These are phyloP conservation scores for Zhengitettix transpicula DNA, from an alignment of 2,888 invertebrate species.

Conservation along the genomic window DNA sequence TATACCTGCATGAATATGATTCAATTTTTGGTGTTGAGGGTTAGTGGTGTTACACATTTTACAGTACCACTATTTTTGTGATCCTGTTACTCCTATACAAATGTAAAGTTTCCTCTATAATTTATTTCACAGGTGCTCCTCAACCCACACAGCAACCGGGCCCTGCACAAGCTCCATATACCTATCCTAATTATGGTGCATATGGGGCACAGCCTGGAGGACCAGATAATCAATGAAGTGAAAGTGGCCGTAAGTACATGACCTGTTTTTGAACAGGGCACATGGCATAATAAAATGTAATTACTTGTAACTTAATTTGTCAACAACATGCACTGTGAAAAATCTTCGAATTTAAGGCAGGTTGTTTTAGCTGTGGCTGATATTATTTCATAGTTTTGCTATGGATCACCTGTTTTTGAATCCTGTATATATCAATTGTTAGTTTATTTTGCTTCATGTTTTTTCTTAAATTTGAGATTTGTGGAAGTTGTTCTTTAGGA, in stretches of 20 bases:
- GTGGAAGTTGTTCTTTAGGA: too few species aligned
- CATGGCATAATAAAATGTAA: not conserved
- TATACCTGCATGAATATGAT: too few species aligned
- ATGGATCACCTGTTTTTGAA: too few species aligned
- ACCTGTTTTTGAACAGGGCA: not conserved
- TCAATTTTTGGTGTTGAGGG: too few species aligned
- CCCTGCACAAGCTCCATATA: conserved; percentile 10
- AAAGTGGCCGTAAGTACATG: conserved; percentile 6
- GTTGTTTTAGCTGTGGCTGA: not conserved
- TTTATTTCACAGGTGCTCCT: not conserved
- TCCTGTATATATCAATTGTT: too few species aligned
- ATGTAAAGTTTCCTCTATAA: too few species aligned
- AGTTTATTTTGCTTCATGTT: too few species aligned
- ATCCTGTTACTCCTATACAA: too few species aligned
- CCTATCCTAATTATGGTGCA: conserved; percentile 15
- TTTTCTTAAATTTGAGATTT: too few species aligned
- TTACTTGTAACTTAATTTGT: not conserved
- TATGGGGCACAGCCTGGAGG: conserved; percentile 16
- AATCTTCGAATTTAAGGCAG: not conserved
- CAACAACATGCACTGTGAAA: not conserved
- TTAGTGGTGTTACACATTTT: too few species aligned
- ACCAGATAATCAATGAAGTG: conserved; percentile 12
- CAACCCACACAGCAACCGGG: conserved; percentile 7
- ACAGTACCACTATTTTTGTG: too few species aligned
- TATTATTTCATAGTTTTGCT: not conserved